Evolutionary conservation across 2,888 invertebrate genomes (phyloP).

Genomic region (Melanotus villosus): DNA sequence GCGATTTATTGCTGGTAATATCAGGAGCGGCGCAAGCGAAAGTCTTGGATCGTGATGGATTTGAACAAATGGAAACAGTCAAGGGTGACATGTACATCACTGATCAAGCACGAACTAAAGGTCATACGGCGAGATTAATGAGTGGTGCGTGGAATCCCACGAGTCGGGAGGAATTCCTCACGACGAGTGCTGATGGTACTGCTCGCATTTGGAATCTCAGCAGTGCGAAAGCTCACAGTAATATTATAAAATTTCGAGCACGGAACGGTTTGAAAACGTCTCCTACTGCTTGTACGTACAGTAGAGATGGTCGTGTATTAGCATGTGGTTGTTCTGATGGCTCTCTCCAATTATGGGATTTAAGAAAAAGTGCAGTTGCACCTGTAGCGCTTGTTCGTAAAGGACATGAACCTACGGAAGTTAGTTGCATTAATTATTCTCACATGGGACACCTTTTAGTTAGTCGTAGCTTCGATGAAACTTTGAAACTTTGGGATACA

Average conservation of each 20-base stretch:
- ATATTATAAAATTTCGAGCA: constrained; percentile 89
- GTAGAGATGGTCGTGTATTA: constrained; percentile 84
- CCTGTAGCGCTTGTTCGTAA: constrained; percentile 83
- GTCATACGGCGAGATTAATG: constrained; percentile 93
- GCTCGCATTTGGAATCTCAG: constrained; percentile 89
- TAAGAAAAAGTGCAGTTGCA: constrained; percentile 91
- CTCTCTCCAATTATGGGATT: constrained; percentile 97
- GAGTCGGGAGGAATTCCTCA: constrained; percentile 92
- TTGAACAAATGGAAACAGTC: constrained; percentile 92
- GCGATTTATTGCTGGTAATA: constrained; percentile 93
- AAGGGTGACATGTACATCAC: constrained; percentile 89
- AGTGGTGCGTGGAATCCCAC: constrained; percentile 96
- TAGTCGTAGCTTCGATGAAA: constrained; percentile 92
- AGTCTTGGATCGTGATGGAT: constrained; percentile 94
- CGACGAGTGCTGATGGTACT: constrained; percentile 94
- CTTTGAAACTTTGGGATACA: constrained; percentile 95
- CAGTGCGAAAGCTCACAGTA: constrained; percentile 83
- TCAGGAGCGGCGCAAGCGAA: constrained; percentile 95
- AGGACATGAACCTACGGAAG: constrained; percentile 88
- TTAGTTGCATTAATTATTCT: constrained; percentile 89
- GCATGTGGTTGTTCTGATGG: constrained; percentile 96
- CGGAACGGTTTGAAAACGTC: constrained; percentile 88
- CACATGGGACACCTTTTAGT: constrained; percentile 84
- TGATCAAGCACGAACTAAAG: constrained; percentile 92
- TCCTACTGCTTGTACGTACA: constrained; percentile 81